A percentile compares a stretch with the other conserved stretches of the same genome.
These are phyloP conservation scores for Staurois parvus DNA, from an alignment of 2,797 vertebrate genomes.

Conservation along the genomic window DNA sequence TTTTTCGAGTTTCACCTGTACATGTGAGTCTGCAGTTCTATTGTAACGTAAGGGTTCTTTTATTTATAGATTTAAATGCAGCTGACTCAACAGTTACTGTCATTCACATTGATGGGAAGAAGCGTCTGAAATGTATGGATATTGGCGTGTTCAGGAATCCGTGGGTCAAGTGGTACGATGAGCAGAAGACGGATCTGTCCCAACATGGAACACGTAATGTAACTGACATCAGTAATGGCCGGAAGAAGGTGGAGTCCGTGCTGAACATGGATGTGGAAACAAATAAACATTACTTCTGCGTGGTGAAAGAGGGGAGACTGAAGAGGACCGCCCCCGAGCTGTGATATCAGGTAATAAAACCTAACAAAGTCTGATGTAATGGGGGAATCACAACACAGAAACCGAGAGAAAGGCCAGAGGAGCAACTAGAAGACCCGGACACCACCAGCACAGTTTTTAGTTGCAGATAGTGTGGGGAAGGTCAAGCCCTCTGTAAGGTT, in stretches of 20 bases:
- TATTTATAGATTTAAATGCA: background rate
- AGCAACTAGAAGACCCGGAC: too few species aligned
- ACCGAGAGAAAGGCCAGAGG: too few species aligned
- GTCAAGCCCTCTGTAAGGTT: too few species aligned
- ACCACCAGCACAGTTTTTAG: too few species aligned
- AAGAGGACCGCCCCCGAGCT: background rate
- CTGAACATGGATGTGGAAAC: background rate
- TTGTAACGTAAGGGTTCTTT: background rate
- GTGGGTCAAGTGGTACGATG: background rate
- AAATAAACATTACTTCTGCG: slow-evolving; percentile 23
- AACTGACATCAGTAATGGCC: background rate
- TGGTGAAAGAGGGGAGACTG: slow-evolving; percentile 23
- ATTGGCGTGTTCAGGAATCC: background rate
- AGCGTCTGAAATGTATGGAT: background rate
- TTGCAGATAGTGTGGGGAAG: too few species aligned
- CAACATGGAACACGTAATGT: background rate
- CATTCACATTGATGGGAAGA: background rate
- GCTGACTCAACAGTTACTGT: background rate
- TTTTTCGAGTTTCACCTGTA: too few species aligned
- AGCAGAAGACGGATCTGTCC: background rate
- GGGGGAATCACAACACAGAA: too few species aligned
- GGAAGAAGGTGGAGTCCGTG: slow-evolving; percentile 15
- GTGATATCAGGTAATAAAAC: slow-evolving; percentile 29
- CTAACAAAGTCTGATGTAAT: too few species aligned
- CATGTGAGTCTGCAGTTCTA: background rate